Percentiles rank a stretch among this genome's conserved stretches.
These are phyloP conservation scores for Eutrigla gurnardus DNA, from an alignment of 2,797 vertebrate genomes.

Conservation along the genomic window DNA sequence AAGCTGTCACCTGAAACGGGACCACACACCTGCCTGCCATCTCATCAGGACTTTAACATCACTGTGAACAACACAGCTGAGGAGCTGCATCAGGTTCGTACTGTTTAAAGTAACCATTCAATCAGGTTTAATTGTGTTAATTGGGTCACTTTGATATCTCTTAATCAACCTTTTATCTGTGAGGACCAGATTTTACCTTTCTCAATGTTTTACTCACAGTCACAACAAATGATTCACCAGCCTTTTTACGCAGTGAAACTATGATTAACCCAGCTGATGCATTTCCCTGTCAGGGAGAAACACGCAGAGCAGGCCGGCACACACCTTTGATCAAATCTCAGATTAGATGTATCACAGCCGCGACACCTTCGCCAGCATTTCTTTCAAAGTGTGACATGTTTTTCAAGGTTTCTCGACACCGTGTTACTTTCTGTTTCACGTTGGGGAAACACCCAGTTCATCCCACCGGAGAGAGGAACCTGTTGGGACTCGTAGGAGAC, in stretches of 20 bases:
- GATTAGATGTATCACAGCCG: conserved; percentile 12
- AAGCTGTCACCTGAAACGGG: conserved; percentile 7
- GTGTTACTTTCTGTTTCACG: conserved; percentile 24
- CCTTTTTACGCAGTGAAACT: neutral
- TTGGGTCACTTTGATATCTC: neutral
- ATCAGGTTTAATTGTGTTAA: neutral
- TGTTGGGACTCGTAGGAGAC: conserved; percentile 9
- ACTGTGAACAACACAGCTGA: neutral
- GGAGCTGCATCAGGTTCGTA: conserved; percentile 61
- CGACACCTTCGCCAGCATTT: neutral
- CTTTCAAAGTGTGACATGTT: conserved; percentile 44
- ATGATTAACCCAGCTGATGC: neutral
- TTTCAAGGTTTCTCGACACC: conserved; percentile 32
- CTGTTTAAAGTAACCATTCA: conserved; percentile 24
- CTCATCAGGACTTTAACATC: neutral
- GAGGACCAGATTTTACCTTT: neutral
- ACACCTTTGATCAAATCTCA: conserved; percentile 3
- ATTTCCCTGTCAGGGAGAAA: neutral
- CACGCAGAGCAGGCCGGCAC: accelerated
- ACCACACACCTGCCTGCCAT: neutral
- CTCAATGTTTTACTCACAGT: neutral
- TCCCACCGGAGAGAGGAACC: neutral
- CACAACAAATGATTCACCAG: conserved; percentile 14
- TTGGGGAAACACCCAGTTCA: neutral
- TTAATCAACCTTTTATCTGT: neutral